Conservation (phyloP, 2,888 invertebrate genomes). For the Hydroisotoma schaefferi region DNA sequence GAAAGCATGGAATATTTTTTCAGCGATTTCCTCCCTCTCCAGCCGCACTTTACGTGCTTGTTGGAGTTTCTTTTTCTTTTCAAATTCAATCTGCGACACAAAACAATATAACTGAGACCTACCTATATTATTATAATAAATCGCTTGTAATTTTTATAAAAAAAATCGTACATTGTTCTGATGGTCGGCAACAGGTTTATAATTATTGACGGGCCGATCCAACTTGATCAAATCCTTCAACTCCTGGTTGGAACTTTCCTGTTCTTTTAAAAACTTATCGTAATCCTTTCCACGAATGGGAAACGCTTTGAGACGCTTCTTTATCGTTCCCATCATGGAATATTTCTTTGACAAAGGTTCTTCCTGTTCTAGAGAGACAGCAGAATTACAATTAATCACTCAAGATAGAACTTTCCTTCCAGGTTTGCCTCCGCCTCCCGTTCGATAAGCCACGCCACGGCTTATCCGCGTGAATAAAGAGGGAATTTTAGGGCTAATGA, state of each 20-base stretch:
- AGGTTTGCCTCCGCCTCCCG: too few species aligned
- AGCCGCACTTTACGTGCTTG: background rate
- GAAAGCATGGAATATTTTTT: background rate
- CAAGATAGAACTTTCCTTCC: too few species aligned
- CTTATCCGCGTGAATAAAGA: too few species aligned
- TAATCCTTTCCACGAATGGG: background rate
- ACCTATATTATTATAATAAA: background rate
- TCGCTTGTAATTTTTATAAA: background rate
- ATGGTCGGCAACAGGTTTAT: background rate
- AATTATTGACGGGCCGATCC: background rate
- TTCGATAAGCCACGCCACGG: too few species aligned
- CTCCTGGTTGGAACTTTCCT: background rate
- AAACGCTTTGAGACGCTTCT: constrained; percentile 1
- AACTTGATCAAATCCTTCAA: background rate
- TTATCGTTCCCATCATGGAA: background rate
- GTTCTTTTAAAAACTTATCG: background rate
- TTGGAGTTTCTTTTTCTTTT: background rate
- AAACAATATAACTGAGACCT: background rate
- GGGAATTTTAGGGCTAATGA: too few species aligned
- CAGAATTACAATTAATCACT: too few species aligned
- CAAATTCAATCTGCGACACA: background rate
- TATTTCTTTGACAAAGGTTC: background rate
- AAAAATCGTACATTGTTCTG: background rate
- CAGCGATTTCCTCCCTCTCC: background rate
- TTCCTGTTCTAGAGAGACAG: too few species aligned